Evolutionary conservation across 2,888 invertebrate species (phyloP), one percentile per base, ranked within the genome.

Genomic region (Eupithecia exiguata): DNA sequence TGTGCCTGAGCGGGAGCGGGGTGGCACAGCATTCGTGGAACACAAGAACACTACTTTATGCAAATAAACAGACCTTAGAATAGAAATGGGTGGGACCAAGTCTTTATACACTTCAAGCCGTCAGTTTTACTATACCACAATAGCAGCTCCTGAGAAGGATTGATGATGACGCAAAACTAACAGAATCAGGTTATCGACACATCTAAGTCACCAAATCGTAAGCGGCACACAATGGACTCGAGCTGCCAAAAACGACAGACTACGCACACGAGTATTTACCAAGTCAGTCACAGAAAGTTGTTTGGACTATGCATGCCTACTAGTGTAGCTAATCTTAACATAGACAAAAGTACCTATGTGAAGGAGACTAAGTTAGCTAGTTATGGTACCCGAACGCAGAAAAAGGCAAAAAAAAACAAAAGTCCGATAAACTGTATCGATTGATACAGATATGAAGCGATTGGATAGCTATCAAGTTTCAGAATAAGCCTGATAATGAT

Each of bases 181-280:
- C 18, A 30, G 5, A 68, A 46, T 68, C 68, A 68, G 71, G 68
- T 49, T 46, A 46, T 71, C 62, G 71, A 61, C 67, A n/a, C 58
- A 61, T 30, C 30, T 71, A 68, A 46, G 68, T 61, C 21, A 21
- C 35, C 62, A 46, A 68, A 71, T 49, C 35, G 61, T 68, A 18
- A 67, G 68, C 16, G 68, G 68, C 18, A 71, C 21, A 71, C 71
- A 71, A 71, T 68, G 68, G 71, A 25, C 43, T 16, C 46, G 16
- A 25, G 21, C 62, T 36, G 25, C 71, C 68, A 68, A 38, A 71
- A 62, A 35, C 36, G 46, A 46, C 35, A 36, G 36, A 68, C 35
- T 62, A 71, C 61, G 68, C 71, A 68, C 68, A 62, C 36, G 35
- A 68, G 61, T 68, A 46, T 21, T 49, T 35, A 46, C 38, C 21